Evolutionary conservation across 92 coral and sea anemone genomes (phyloP), one percentile per base, ranked within the genome.

Genomic region (Phenganax stokvisi): DNA sequence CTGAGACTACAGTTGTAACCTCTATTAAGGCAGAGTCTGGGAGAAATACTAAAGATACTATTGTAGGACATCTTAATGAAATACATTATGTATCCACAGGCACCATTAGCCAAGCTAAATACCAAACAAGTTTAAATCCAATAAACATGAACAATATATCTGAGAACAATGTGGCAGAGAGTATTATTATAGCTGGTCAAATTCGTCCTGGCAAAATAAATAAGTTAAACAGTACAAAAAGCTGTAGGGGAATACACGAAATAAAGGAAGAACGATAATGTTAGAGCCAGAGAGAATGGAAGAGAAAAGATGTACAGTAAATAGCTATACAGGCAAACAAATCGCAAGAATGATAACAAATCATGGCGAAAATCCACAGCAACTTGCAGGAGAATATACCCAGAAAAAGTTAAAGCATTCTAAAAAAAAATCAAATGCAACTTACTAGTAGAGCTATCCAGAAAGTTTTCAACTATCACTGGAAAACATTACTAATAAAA

Each of bases 401-500:
- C 52, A 37, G 76, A 27, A 20, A 20, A 20, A 20, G 25, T 20
- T 20, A 20, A 20, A 20, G 25, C 25, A 20, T 20, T 20, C 25
- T 20, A 20, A 20, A 20, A 20, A 20, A 20, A 20, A 20, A 20
- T 20, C 25, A 20, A 20, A 15, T 4, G 76, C 58, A 10, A 72
- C 76, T 44, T 72, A 52, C 76, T 44, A 56, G 20, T 6, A 10
- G 0, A 29, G 10, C 10, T 9, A 66, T 66, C 72, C 72, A 27
- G 72, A 66, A 9, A 1, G 51, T 16, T 3, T 44, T 10, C 44
- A 72, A 72, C 20, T 72, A 27, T 10, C 76, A 10, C 76, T 44
- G 20, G 16, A 27, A 72, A 72, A 72, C 3, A 44, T 44, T 72
- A 72, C 58, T 72, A 72, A 72, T 57, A 29, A 52, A 71, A 71